These are phyloP conservation scores for Pollimyrus isidori DNA, from an alignment of 2,113 vertebrate species.

Conservation along the genomic window DNA sequence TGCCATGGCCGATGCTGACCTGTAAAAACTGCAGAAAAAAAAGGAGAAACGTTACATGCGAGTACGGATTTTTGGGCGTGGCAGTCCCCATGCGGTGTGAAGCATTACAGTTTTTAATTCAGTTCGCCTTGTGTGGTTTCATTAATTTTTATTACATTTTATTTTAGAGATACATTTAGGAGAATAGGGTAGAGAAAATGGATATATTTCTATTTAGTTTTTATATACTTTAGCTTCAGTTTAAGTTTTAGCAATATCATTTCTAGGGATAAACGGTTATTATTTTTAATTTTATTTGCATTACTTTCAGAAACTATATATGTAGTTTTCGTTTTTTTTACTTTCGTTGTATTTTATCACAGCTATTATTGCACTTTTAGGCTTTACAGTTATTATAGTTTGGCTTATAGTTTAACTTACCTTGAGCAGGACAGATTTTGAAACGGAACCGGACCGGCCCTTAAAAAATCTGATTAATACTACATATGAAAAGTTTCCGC, in stretches of 20 bases:
- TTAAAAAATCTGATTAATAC: not conserved
- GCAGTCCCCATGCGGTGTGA: not conserved
- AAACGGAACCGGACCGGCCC: not conserved
- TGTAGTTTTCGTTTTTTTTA: not conserved
- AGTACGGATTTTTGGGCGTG: not conserved
- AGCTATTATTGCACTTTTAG: too few relatives aligned
- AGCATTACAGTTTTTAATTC: not conserved
- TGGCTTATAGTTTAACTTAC: not conserved
- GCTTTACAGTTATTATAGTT: not conserved
- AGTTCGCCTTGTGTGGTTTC: not conserved
- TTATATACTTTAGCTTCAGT: not conserved
- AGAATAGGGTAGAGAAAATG: not conserved
- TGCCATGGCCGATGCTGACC: constrained; percentile 26
- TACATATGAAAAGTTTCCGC: not conserved
- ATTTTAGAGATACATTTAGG: not conserved
- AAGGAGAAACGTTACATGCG: not conserved
- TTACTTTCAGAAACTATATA: not conserved
- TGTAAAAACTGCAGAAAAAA: not conserved
- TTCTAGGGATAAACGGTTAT: not conserved
- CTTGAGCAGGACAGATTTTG: not conserved
- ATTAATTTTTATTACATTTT: not conserved
- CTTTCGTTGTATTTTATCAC: not conserved
- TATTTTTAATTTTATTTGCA: not conserved
- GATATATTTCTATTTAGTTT: not conserved
- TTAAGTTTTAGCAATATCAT: not conserved